These are phyloP conservation scores for Rhinoraja longicauda DNA, from an alignment of 2,797 vertebrate species.

Conservation along the genomic window DNA sequence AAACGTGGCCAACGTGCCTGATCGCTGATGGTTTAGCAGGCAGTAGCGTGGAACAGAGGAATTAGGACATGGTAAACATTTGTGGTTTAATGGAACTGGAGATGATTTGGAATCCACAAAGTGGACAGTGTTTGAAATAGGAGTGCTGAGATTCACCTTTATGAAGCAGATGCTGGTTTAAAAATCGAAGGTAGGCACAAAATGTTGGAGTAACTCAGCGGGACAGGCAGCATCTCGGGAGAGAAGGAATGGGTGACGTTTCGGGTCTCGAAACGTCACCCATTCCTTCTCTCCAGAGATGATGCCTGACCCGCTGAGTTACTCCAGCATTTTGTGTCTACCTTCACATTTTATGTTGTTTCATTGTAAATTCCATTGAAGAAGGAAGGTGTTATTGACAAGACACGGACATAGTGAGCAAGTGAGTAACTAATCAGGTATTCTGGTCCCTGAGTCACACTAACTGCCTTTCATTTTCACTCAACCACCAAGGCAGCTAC, in stretches of 20 bases:
- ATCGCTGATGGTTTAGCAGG: not conserved
- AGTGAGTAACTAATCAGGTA: not conserved
- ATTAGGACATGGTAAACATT: not conserved
- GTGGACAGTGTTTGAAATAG: not conserved
- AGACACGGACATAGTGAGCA: not conserved
- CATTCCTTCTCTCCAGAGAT: no score
- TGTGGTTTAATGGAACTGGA: not conserved
- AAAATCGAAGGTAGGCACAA: no score
- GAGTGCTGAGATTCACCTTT: not conserved
- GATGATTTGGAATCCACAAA: not conserved
- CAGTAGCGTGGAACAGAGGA: not conserved
- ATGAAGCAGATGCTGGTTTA: no score
- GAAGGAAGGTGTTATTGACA: not conserved
- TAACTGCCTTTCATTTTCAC: not conserved
- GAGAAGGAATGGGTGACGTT: no score
- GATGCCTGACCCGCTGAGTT: no score
- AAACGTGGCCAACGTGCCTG: not conserved
- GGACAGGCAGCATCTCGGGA: no score
- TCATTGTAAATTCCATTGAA: not conserved
- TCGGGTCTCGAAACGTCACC: no score
- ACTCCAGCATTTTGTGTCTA: no score
- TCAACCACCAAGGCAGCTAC: no score
- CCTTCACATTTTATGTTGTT: not conserved
- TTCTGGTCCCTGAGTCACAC: not conserved
- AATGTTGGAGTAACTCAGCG: no score